These are phyloP conservation scores for Ploceus nigricollis DNA, from an alignment of 2,113 vertebrate genomes.

Conservation along the genomic window DNA sequence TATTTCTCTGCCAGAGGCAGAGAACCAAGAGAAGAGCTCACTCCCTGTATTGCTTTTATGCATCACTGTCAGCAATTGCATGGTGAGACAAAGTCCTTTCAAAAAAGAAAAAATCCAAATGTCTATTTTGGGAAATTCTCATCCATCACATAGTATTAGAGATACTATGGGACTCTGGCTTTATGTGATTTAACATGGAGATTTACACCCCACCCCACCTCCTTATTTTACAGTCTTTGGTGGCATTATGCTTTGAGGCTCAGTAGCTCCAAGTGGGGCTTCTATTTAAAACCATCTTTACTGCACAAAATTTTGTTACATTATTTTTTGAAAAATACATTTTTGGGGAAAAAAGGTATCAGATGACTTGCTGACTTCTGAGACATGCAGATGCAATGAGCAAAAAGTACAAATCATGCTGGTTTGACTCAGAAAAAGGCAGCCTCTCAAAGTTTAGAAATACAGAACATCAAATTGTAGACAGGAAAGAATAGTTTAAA, in stretches of 20 bases:
- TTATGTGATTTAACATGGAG: background rate
- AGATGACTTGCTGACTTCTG: background rate
- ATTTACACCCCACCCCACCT: background rate
- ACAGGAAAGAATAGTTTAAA: background rate
- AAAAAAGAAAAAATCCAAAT: background rate
- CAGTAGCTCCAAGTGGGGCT: background rate
- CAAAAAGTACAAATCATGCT: background rate
- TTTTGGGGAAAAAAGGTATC: background rate
- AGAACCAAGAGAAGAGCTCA: background rate
- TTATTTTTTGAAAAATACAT: background rate
- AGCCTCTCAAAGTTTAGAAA: background rate
- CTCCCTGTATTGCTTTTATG: background rate
- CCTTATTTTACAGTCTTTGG: background rate
- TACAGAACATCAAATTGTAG: background rate
- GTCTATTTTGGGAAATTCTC: background rate
- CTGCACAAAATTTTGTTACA: background rate
- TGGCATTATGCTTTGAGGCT: background rate
- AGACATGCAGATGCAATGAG: background rate
- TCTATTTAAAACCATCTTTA: background rate
- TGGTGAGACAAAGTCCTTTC: background rate
- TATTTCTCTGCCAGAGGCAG: background rate
- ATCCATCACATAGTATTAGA: slow-evolving; percentile 6
- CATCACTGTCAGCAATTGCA: background rate
- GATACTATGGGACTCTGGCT: background rate
- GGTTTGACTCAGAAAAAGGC: background rate